Evolutionary conservation across 2,113 vertebrate species (phyloP).

Genomic region (Nansenia antarctica): DNA sequence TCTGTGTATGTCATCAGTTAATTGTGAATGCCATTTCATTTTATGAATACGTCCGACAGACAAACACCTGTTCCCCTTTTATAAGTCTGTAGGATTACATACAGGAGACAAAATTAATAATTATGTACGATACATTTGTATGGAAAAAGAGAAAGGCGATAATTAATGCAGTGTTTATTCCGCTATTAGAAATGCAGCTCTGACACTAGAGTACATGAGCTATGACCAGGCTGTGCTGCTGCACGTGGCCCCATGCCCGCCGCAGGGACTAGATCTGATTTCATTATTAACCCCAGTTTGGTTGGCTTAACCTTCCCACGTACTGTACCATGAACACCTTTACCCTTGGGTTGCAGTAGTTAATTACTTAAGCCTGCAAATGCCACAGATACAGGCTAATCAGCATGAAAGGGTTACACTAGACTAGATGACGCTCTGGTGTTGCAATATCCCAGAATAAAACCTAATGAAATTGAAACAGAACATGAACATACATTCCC

Average conservation of each 20-base stretch:
- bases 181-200: slow-evolving; percentile 24
- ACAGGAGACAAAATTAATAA: slow-evolving; percentile 8
- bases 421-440: too few species aligned
- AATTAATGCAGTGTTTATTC: slow-evolving; percentile 38
- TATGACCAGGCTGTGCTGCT: slow-evolving; percentile 40
- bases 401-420: too few species aligned
- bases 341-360: slow-evolving; percentile 63
- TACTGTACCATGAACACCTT: slow-evolving; percentile 69
- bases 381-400: slow-evolving; percentile 61
- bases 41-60: slow-evolving; percentile 7
- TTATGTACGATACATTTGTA: slow-evolving; percentile 8
- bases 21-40: slow-evolving; percentile 47
- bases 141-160: slow-evolving; percentile 26
- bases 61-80: slow-evolving; percentile 27
- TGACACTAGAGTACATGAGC: slow-evolving; percentile 36
- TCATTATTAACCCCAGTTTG: slow-evolving; percentile 35
- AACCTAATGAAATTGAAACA: slow-evolving; percentile 43
- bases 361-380: slow-evolving; percentile 67
- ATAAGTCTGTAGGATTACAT: slow-evolving; percentile 7
- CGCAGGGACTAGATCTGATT: too few species aligned
- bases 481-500: slow-evolving; percentile 4
- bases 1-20: slow-evolving; percentile 53
- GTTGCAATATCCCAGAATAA: slow-evolving; percentile 55
- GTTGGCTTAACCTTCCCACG: slow-evolving; percentile 58
- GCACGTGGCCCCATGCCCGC: slow-evolving; percentile 54